Evolutionary conservation across 2,888 invertebrate genomes (phyloP), one percentile per base, ranked within the genome.

Genomic region (Steinernema hermaphroditum): DNA sequence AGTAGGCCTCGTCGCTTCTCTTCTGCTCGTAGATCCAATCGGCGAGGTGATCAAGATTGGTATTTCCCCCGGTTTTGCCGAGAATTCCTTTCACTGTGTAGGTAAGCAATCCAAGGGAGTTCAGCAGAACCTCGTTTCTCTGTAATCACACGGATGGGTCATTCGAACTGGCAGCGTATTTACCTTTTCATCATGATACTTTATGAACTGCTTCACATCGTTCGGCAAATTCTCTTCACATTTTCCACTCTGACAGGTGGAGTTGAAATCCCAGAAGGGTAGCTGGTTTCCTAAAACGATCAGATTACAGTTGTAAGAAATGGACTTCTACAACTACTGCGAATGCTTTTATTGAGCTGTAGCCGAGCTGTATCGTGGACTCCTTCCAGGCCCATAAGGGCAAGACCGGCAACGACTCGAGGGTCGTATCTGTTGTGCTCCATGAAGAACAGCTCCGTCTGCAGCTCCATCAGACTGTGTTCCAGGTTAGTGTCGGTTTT

Each of bases 21-120:
- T 84, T 80, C 71, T 85, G 82, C 43, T 85, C 83, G 29, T 78
- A 79, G 57, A 85, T 76, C 85, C 85, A 85, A 73, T 83, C 82
- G 29, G 82, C 81, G 12, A 85, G 75, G 0, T 78, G 70, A n/a
- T 83, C 83, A 74, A 84, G 81, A 69, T 85, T 80, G 54, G 83
- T 54, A 24, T 69, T 69, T 9, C 71, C 37, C 4, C 49, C 49
- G 1, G 19, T 41, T 27, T 54, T 54, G 54, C 24, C 24, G 24
- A 54, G 2, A 2, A 69, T 14, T 12, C 44, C 12, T 41, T 68
- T 68, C 24, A 34, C 24, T 16, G 68, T n/a, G 41, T 49, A 72
- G 22, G 77, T 74, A 0, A 80, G 75, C 0, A 81, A 46, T 27
- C 78, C 81, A 19, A 82, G 74, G 22, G 81, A 77, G 70, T 81